Conservation (phyloP, 2,888 invertebrate species). For the Petrophora chlorosata region DNA sequence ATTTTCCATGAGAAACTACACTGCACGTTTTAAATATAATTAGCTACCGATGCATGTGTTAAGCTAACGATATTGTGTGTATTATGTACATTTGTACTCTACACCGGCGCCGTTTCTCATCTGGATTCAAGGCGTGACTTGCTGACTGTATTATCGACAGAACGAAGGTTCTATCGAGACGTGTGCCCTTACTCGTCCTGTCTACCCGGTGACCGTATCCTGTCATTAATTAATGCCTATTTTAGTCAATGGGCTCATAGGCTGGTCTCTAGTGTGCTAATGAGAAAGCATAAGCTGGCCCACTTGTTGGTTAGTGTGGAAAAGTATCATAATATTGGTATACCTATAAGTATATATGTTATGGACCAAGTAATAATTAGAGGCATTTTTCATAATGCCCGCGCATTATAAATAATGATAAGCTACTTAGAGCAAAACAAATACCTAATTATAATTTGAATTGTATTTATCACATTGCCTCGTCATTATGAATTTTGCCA, state of each 20-base stretch:
- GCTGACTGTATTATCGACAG: constrained; percentile 36
- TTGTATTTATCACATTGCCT: no score
- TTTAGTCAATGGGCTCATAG: constrained; percentile 13
- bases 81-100: constrained; percentile 14
- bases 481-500: no score
- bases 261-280: constrained; percentile 1
- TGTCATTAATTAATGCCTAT: background rate
- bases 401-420: no score
- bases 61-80: constrained; percentile 46
- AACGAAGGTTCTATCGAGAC: constrained; percentile 35
- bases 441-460: no score
- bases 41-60: constrained; percentile 64
- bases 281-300: background rate
- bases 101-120: constrained; percentile 68
- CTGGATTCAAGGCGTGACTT: constrained; percentile 58
- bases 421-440: no score
- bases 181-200: constrained; percentile 29
- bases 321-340: no score
- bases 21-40: constrained; percentile 55
- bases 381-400: no score
- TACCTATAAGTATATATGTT: no score
- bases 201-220: constrained; percentile 13
- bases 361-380: no score
- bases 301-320: no score
- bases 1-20: constrained; percentile 36